A percentile compares a stretch with the other conserved stretches of the same genome.
These are phyloP conservation scores for Drosophila truncata DNA, from an alignment of 1,140 invertebrate species.

Conservation along the genomic window DNA sequence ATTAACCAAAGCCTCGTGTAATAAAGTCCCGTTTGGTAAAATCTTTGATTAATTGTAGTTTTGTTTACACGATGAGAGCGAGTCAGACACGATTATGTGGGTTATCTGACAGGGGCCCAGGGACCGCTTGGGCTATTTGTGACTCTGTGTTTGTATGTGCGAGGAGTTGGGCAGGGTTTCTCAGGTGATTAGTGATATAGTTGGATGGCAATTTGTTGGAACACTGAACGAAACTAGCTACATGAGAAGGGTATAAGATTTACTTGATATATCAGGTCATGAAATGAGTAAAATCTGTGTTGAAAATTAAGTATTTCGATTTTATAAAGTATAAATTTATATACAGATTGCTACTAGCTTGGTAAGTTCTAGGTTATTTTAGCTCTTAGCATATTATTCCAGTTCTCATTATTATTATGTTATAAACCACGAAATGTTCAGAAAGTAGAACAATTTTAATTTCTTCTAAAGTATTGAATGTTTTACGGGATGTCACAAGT, in stretches of 20 bases:
- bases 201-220: conserved; percentile 63
- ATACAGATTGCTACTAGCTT: background rate
- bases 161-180: conserved; percentile 10
- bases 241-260: too few relatives aligned
- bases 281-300: too few relatives aligned
- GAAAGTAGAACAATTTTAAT: too few relatives aligned
- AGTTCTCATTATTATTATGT: too few relatives aligned
- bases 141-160: conserved; percentile 2
- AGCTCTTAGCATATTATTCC: background rate
- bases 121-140: conserved; percentile 19
- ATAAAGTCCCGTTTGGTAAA: conserved; percentile 71
- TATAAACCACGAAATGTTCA: too few relatives aligned
- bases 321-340: background rate
- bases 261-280: background rate
- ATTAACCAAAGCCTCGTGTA: conserved; percentile 80
- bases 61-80: conserved; percentile 71
- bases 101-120: conserved; percentile 37
- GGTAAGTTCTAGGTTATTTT: background rate
- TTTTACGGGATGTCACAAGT: too few relatives aligned
- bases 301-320: background rate
- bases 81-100: conserved; percentile 59
- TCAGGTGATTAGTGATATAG: conserved; percentile 63
- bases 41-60: conserved; percentile 84
- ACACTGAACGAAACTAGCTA: background rate
- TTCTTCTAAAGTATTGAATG: too few relatives aligned